These are phyloP conservation scores for Lepidothrix coronata DNA, from an alignment of 2,113 vertebrate species.

Conservation along the genomic window DNA sequence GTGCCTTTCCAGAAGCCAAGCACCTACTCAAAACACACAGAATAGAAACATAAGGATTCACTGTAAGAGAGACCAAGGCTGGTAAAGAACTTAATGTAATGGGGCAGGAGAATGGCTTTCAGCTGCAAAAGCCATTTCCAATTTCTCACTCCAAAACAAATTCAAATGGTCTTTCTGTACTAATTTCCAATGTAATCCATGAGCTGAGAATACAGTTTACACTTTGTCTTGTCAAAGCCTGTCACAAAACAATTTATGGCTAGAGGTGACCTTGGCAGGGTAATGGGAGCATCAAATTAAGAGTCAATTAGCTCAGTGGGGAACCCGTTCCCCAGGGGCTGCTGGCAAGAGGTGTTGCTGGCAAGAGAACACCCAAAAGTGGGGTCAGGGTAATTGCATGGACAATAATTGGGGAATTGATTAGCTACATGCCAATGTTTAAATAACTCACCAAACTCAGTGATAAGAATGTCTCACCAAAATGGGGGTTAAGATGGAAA, in stretches of 20 bases:
- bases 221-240: not conserved
- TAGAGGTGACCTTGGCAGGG: not conserved
- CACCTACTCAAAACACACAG: not conserved
- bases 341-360: not conserved
- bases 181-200: not conserved
- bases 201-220: not conserved
- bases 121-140: not conserved
- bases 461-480: not conserved
- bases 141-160: not conserved
- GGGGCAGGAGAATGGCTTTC: not conserved
- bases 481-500: not conserved
- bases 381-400: not conserved
- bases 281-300: not conserved
- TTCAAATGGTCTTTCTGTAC: not conserved
- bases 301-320: not conserved
- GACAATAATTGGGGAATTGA: not conserved
- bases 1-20: not conserved
- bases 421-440: not conserved
- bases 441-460: not conserved
- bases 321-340: not conserved
- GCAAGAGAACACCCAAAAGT: not conserved
- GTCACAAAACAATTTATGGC: not conserved
- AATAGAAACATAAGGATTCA: not conserved
- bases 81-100: not conserved
- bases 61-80: not conserved